Evolutionary conservation across 2,113 vertebrate genomes (phyloP), one percentile per base, ranked within the genome.

Genomic region (Hypanus sabinus): DNA sequence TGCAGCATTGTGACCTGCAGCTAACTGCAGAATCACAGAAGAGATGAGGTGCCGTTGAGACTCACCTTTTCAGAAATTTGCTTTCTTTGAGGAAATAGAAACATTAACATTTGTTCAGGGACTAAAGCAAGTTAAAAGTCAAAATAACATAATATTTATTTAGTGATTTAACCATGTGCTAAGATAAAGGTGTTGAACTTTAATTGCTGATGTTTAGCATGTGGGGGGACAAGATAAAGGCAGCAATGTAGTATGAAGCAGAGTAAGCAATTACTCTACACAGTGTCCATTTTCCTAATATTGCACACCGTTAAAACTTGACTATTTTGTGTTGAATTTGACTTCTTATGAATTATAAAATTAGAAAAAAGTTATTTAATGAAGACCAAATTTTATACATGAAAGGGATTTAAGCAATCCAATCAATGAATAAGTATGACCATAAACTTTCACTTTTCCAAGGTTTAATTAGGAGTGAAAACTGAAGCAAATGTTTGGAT

Each of bases 131-230:
- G n/a, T 76, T 76, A 9, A 38, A 46, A 33, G 14, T 71, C 70
- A 94, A 94, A 94, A 36, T 93, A 71, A 55, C 93, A 18, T 2
- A 76, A 85, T 68, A 94, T 93, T 0, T 68, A 94, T 87, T 0
- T 38, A 79, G 87, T 88, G 60, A 73, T 94, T 73, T 33, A 76
- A 79, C 76, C 16, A 10, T 36, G n/a, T 36, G n/a, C 76, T 79
- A 79, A 79, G 33, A 36, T 36, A 36, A 79, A 16, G 33, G n/a
- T 36, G 16, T n/a, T 16, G 33, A 12, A 36, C 14, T 79, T 76
- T 76, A 76, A 76, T 0, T n/a, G 24, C 6, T 0, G n/a, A 30
- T 76, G 24, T 76, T 76, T 30, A 8, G 27, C 1, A 22, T 14
- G 36, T 16, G n/a, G 46, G 36, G 1, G 46, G 46, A 46, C 46